A percentile compares a stretch with the other conserved stretches of the same genome.
Evolutionary conservation across 2,888 invertebrate genomes (phyloP).

Genomic region (Agrilus biguttatus): DNA sequence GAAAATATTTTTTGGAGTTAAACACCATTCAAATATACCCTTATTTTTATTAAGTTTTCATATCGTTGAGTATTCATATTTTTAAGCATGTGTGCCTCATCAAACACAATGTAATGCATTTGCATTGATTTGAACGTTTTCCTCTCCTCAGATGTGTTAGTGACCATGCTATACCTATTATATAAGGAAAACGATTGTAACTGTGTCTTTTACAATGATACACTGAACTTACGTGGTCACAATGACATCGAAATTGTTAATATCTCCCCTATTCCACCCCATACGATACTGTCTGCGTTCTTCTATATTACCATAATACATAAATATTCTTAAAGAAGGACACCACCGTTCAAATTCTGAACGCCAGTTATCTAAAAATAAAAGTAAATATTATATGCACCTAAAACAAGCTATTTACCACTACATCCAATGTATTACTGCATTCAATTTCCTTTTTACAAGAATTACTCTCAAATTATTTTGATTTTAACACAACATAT

Average conservation of each 20-base stretch:
- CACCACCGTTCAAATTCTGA: constrained; percentile 69
- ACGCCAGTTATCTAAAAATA: constrained; percentile 63
- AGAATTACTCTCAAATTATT: too few relatives aligned
- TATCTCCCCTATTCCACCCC: constrained; percentile 47
- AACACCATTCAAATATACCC: constrained; percentile 13
- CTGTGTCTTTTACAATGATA: neutral
- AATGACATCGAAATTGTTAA: constrained; percentile 66
- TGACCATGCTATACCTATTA: constrained; percentile 60
- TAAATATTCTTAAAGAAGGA: constrained; percentile 59
- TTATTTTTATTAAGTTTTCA: constrained; percentile 74
- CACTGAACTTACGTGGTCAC: constrained; percentile 63
- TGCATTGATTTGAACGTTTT: constrained; percentile 80
- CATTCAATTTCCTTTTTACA: too few relatives aligned
- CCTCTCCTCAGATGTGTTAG: constrained; percentile 76
- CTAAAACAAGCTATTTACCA: neutral
- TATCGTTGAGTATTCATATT: constrained; percentile 92
- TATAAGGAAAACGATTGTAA: constrained; percentile 4
- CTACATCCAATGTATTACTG: neutral
- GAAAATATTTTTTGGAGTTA: constrained; percentile 7
- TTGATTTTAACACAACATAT: too few relatives aligned
- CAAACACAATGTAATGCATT: constrained; percentile 87
- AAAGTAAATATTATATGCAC: neutral
- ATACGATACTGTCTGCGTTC: constrained; percentile 67
- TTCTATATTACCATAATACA: constrained; percentile 80
- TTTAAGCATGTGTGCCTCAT: constrained; percentile 96